Evolutionary conservation across 92 coral and sea anemone species (phyloP), one percentile per base, ranked within the genome.

Genomic region (Ricordea florida): DNA sequence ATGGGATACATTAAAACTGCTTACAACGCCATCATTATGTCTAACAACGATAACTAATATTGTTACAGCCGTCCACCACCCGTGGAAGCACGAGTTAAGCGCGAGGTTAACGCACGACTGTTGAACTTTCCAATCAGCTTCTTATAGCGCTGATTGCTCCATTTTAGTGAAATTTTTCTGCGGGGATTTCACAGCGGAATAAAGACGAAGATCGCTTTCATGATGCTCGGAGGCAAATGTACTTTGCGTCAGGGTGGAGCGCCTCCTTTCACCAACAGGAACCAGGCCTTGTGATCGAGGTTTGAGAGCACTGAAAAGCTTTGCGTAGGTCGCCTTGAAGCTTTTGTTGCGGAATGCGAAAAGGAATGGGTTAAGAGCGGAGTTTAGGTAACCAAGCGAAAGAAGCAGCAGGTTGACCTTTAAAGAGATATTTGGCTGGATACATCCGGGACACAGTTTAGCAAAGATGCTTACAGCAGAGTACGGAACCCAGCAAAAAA

Each of bases 401-500:
- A 90, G 64, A 23, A 90, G 57, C 4, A 85, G 55, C 2, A 76
- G 73, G 22, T 15, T 18, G 2, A 69, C 72, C 11, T 71, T 64
- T 0, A 72, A 40, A 5, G 90, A 78, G 26, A 79, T 65, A 2
- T 64, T n/a, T n/a, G n/a, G 32, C 8, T 0, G 8, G 24, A 15
- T 21, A 29, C 82, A 79, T 1, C 67, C 20, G 8, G 30, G 7
- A 10, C 86, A 79, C 6, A 86, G 21, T 43, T 77, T 86, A 41
- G 78, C 26, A 20, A 63, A 71, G n/a, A 90, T 79, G 6, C 92
- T 81, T 37, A 74, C 21, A 0, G 78, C 48, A 16, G 86, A 66
- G 72, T 51, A 82, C 14, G 96, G 96, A 10, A 90, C 80, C 96
- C 96, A 90, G 33, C 96, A 90, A 62, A 78, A 90, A 46, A 90